Conservation (phyloP, 2,113 vertebrate species). For the Entosphenus tridentatus region DNA sequence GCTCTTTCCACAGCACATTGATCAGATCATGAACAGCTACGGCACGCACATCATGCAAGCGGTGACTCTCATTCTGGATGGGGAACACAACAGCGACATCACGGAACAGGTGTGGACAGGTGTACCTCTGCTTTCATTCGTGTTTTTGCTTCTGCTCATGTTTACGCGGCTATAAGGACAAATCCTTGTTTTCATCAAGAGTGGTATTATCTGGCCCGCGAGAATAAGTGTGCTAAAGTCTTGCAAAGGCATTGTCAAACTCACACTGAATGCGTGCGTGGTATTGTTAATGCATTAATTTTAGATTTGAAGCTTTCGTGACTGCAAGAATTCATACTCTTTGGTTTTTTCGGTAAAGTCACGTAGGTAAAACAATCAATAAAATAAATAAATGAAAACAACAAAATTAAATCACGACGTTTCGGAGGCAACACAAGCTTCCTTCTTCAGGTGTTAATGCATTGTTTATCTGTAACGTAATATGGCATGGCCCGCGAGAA, state of each 20-base stretch:
- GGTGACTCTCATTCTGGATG: slow-evolving; percentile 89
- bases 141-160: neutral
- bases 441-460: too few relatives aligned
- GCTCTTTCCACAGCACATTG: slow-evolving; percentile 58
- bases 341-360: too few relatives aligned
- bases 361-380: too few relatives aligned
- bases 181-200: too few relatives aligned
- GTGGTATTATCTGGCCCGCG: neutral
- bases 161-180: neutral
- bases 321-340: neutral
- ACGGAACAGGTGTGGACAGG: slow-evolving; percentile 63
- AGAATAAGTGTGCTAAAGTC: neutral
- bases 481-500: neutral
- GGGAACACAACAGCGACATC: slow-evolving; percentile 79
- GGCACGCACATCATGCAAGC: slow-evolving; percentile 99
- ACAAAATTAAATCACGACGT: too few relatives aligned
- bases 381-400: too few relatives aligned
- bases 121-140: slow-evolving; percentile 10
- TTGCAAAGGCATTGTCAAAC: neutral
- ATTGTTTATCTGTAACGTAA: too few relatives aligned
- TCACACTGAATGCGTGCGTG: neutral
- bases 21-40: slow-evolving; percentile 93
- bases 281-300: neutral
- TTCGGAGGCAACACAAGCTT: too few relatives aligned
- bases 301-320: neutral